Evolutionary conservation across 1,140 invertebrate genomes (phyloP).

Genomic region (Lepidurus arcticus): DNA sequence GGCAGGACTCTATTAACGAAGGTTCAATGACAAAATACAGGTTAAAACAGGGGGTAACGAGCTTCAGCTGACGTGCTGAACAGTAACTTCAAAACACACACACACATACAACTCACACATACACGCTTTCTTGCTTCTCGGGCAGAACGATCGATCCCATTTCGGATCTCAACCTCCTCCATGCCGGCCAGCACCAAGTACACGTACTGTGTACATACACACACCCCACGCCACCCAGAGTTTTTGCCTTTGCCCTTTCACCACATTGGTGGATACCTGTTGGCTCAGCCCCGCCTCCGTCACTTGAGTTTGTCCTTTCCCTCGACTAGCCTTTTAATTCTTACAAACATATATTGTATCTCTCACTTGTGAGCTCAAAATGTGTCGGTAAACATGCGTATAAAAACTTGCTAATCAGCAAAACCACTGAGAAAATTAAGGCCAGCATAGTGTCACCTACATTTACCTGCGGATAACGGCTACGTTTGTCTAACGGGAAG

Average conservation of each 20-base stretch:
- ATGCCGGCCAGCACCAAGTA: conserved; percentile 4
- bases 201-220: not conserved
- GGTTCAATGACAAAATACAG: not conserved
- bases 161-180: not conserved
- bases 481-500: conserved; percentile 14
- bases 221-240: not conserved
- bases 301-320: not conserved
- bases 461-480: conserved; percentile 8
- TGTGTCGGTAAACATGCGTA: too few species aligned
- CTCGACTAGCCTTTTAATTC: not conserved
- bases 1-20: conserved; percentile 15
- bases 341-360: not conserved
- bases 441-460: not conserved
- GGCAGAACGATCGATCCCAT: not conserved
- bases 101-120: not conserved
- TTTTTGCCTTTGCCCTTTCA: conserved; percentile 4
- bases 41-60: not conserved
- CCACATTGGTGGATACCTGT: conserved; percentile 15
- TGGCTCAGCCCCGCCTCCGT: not conserved
- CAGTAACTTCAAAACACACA: not conserved
- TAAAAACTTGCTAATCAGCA: too few species aligned
- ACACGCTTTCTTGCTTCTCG: not conserved
- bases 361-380: too few species aligned
- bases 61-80: not conserved
- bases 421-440: not conserved